Percentiles rank a stretch among this genome's conserved stretches.
These are phyloP conservation scores for Himalopsyche kuldschensis DNA, from an alignment of 2,888 invertebrate genomes.

Conservation along the genomic window DNA sequence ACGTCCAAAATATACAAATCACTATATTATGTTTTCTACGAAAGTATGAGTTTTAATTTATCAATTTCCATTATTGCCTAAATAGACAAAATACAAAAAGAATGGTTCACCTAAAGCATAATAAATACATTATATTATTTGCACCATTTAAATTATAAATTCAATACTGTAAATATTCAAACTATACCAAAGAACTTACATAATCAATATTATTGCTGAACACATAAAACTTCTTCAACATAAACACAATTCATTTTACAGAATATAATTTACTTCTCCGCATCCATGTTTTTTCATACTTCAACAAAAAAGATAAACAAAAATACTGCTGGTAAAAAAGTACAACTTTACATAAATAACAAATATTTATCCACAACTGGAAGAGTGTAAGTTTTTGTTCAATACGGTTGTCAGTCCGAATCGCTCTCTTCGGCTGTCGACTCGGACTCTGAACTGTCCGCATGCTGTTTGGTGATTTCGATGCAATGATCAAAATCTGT, in stretches of 20 bases:
- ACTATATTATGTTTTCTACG: not conserved
- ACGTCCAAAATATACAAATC: not conserved
- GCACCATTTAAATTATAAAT: not conserved
- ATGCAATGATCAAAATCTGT: conserved; percentile 59
- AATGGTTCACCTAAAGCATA: not conserved
- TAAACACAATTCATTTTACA: not conserved
- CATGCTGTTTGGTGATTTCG: conserved; percentile 58
- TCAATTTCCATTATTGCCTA: no score
- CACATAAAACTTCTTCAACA: not conserved
- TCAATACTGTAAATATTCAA: not conserved
- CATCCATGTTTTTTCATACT: not conserved
- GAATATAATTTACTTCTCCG: not conserved
- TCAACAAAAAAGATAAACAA: not conserved
- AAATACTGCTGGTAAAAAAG: not conserved
- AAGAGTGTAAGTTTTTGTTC: not conserved
- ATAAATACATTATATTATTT: not conserved
- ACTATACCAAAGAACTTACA: not conserved
- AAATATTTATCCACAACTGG: not conserved
- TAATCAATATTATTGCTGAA: not conserved
- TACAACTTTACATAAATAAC: not conserved
- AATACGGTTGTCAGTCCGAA: conserved; percentile 46
- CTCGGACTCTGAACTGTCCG: conserved; percentile 56
- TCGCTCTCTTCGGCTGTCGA: conserved; percentile 53
- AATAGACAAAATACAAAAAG: no score
- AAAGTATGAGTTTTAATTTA: not conserved